A percentile compares a stretch with the other conserved stretches of the same genome.
Evolutionary conservation across 2,797 vertebrate species (phyloP).

Genomic region (Darevskia mixta): DNA sequence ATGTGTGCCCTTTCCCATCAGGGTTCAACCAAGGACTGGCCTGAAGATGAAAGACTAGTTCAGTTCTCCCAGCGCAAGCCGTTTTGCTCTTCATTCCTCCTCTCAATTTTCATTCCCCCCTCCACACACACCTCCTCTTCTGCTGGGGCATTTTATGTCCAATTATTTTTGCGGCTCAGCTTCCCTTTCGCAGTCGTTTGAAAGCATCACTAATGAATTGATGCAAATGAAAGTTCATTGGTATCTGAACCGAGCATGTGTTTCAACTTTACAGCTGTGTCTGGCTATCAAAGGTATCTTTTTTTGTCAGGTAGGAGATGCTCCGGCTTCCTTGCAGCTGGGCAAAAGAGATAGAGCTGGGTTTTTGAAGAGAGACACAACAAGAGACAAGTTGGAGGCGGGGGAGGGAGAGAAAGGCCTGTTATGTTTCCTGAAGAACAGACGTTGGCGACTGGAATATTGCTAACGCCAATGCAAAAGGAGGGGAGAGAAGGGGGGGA

Average conservation of each 20-base stretch:
- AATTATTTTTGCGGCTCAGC: slow-evolving; percentile 72
- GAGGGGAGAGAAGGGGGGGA: slow-evolving; percentile 6
- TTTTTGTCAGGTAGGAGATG: slow-evolving; percentile 70
- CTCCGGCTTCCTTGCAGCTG: slow-evolving; percentile 68
- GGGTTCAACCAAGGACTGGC: slow-evolving; percentile 72
- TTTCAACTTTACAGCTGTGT: slow-evolving; percentile 52
- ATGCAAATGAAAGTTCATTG: slow-evolving; percentile 72
- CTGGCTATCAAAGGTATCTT: slow-evolving; percentile 77
- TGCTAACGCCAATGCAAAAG: slow-evolving; percentile 51
- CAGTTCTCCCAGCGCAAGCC: slow-evolving; percentile 52
- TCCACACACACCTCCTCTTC: slow-evolving; percentile 34
- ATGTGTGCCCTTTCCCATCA: slow-evolving; percentile 78
- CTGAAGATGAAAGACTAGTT: slow-evolving; percentile 74
- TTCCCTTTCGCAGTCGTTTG: slow-evolving; percentile 65
- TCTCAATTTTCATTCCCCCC: background rate
- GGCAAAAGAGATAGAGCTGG: slow-evolving; percentile 68
- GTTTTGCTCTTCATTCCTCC: slow-evolving; percentile 49
- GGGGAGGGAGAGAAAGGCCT: background rate
- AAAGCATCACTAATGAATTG: slow-evolving; percentile 70
- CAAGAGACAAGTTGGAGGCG: background rate
- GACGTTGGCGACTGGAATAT: slow-evolving; percentile 55
- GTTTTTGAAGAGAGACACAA: slow-evolving; percentile 58
- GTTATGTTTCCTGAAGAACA: slow-evolving; percentile 42
- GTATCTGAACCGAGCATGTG: slow-evolving; percentile 68
- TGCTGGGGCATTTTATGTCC: slow-evolving; percentile 61